These are phyloP conservation scores for Megaceryle torquata DNA, from an alignment of 2,113 vertebrate genomes.

Conservation along the genomic window DNA sequence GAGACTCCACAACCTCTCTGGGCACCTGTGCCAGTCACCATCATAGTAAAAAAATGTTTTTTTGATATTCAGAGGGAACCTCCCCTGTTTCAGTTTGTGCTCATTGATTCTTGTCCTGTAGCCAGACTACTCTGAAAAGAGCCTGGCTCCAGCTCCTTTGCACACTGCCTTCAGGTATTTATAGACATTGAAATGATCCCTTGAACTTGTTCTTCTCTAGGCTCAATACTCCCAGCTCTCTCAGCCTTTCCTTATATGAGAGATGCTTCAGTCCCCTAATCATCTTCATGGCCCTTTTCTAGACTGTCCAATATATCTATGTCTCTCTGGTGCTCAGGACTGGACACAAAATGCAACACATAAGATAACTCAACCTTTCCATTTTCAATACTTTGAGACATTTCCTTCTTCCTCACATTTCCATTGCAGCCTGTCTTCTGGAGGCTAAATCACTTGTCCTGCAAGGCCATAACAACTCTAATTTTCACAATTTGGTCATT, in stretches of 20 bases:
- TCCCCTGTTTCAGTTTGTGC: background rate
- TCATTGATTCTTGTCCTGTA: background rate
- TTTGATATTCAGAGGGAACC: background rate
- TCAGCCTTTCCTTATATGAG: background rate
- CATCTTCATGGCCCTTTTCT: background rate
- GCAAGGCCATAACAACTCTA: background rate
- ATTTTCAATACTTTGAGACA: background rate
- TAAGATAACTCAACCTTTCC: background rate
- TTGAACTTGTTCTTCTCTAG: background rate
- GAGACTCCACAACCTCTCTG: background rate
- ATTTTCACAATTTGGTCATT: background rate
- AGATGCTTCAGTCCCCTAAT: background rate
- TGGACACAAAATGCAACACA: background rate
- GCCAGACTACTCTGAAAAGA: background rate
- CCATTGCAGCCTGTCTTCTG: background rate
- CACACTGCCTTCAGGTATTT: background rate
- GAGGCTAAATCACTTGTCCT: background rate
- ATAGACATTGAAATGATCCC: background rate
- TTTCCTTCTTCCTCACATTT: background rate
- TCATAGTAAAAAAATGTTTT: background rate
- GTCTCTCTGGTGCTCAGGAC: background rate
- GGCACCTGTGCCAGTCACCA: background rate
- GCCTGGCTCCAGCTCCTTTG: background rate
- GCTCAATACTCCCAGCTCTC: background rate
- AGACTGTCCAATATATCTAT: background rate